phyloP scores from a whole-genome alignment of 2,888 invertebrate genomes.

The Herminia tarsipennalis region DNA sequence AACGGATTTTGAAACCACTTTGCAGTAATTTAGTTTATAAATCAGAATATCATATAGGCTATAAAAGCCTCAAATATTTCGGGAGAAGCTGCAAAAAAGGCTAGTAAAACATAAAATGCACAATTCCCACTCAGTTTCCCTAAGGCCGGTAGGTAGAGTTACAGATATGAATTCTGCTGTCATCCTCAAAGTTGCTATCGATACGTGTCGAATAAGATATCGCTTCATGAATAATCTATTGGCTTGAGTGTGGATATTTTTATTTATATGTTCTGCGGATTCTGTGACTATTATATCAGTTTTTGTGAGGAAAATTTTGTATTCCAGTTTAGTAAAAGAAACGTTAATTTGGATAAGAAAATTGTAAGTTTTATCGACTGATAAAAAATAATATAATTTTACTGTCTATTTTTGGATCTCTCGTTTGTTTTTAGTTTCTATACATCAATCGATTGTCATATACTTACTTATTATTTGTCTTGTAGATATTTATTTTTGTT shows the following conservation, averaged over 20 bases:
- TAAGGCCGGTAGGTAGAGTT: background rate
- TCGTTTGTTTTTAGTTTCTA: too few species aligned
- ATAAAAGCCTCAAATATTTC: too few species aligned
- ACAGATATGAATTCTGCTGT: conserved; percentile 36
- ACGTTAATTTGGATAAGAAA: too few species aligned
- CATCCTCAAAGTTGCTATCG: conserved; percentile 28
- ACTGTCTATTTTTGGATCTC: too few species aligned
- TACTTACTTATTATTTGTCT: too few species aligned
- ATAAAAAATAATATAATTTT: background rate
- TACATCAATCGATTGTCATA: too few species aligned
- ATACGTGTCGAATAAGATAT: conserved; percentile 43
- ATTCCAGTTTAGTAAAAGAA: background rate
- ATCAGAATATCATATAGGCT: too few species aligned
- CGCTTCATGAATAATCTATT: conserved; percentile 59
- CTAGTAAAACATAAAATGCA: background rate
- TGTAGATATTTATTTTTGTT: too few species aligned
- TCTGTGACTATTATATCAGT: conserved; percentile 38
- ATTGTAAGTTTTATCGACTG: too few species aligned
- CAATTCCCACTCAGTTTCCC: background rate
- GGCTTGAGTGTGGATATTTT: conserved; percentile 43
- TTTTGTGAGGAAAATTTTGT: background rate
- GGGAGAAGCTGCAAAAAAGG: too few species aligned
- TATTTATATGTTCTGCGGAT: conserved; percentile 44
- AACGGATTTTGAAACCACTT: too few species aligned
- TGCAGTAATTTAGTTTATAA: too few species aligned